Percentiles rank a stretch among this genome's conserved stretches.
Evolutionary conservation across 2,113 vertebrate genomes (phyloP).

Genomic region (Arenaria interpres): DNA sequence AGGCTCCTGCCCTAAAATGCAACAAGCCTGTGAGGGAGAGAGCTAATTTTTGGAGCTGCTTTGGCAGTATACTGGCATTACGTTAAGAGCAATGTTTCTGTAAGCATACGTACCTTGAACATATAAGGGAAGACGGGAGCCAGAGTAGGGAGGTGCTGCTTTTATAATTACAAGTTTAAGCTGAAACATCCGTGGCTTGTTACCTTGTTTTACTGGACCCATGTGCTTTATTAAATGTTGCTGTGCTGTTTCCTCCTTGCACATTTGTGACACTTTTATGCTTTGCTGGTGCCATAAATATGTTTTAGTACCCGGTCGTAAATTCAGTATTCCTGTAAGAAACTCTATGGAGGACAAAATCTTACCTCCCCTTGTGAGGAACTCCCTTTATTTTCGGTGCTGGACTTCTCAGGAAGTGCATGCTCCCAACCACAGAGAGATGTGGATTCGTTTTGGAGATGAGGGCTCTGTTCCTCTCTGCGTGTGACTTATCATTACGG

Average conservation of each 20-base stretch:
- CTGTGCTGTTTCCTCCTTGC: not conserved
- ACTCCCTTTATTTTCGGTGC: not conserved
- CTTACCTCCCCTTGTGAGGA: not conserved
- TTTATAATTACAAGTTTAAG: not conserved
- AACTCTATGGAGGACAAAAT: not conserved
- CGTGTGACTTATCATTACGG: not conserved
- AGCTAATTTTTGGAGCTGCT: not conserved
- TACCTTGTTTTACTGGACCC: not conserved
- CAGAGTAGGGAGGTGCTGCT: not conserved
- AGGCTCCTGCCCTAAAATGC: not conserved
- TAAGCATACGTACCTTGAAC: not conserved
- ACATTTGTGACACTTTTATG: fast-evolving
- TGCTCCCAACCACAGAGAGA: fast-evolving
- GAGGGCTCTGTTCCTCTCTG: not conserved
- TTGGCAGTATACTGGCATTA: not conserved
- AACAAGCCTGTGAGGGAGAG: not conserved
- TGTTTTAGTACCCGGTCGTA: not conserved
- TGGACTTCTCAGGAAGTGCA: not conserved
- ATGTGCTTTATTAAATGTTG: not conserved
- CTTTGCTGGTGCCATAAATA: not conserved
- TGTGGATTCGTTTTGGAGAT: not conserved
- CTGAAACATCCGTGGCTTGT: not conserved
- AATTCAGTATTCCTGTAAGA: not conserved
- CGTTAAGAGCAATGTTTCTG: not conserved
- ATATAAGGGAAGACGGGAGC: not conserved